Base-by-base conservation (phyloP, 2,888 invertebrate genomes). In the Oxystoma pomonae region DNA sequence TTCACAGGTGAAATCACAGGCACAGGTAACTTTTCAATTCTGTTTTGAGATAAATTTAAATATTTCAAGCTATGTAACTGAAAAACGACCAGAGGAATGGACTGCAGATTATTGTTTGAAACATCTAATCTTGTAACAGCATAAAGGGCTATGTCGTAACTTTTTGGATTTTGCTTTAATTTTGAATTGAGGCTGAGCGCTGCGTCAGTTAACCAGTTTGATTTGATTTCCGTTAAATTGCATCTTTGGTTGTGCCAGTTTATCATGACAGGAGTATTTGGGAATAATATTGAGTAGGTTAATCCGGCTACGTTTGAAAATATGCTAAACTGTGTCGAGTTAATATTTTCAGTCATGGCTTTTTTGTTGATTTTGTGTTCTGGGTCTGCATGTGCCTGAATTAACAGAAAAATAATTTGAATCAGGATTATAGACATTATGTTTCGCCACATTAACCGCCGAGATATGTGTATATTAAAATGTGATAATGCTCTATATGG, bases 41-140 rank as follows among this genome's bases (percentile, higher is more conserved):
- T 94, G 78, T 96, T 96, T 78, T 95, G 94, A 0, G 94, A 92
- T 59, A 92, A 85, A 81, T 96, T 96, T 20, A 97, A 81, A 75
- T 91, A 90, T 73, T 86, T 87, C 55, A 96, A 81, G 73, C 95
- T 95, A 66, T 89, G 86, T 73, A 97, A 82, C 66, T 90, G 87
- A 78, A 98, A 96, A 57, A 98, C 83, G 62, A 90, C 88, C 0
- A 88, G 80, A 0, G 98, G 98, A 70, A 98, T 79, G 20, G 85
- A 83, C 0, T 87, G 85, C 58, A 99, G 83, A 64, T 89, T 88
- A 80, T 98, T 99, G 76, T 90, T 90, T 5, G 97, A 96, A 53
- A 98, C 85, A 79, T 99, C 98, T 20, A 98, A 82, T 51, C 97
- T 85, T 0, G 98, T 99, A 64, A 99, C 90, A 0, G 97, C 96